These are phyloP conservation scores for Monoplex corrugatus DNA, from an alignment of 2,888 invertebrate genomes.

Conservation along the genomic window DNA sequence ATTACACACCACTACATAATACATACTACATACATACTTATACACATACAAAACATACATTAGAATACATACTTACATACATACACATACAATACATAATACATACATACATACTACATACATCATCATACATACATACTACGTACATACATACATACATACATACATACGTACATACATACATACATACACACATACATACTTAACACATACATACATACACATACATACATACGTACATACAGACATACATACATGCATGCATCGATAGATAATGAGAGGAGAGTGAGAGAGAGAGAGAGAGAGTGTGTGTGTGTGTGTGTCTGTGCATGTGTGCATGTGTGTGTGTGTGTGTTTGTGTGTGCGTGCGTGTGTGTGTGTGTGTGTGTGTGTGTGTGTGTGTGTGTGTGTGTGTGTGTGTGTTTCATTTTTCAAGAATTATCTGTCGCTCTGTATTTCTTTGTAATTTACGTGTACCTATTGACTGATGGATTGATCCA, in stretches of 20 bases:
- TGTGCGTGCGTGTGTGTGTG: not conserved
- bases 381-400: not conserved
- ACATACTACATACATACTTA: too few relatives aligned
- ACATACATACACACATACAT: not conserved
- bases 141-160: not conserved
- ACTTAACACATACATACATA: conserved; percentile 4
- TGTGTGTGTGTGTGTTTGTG: conserved; percentile 4
- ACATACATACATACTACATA: not conserved
- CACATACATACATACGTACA: not conserved
- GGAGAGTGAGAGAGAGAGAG: not conserved
- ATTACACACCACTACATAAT: too few relatives aligned
- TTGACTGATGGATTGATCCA: too few relatives aligned
- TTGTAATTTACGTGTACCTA: too few relatives aligned
- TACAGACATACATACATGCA: not conserved
- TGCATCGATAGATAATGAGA: not conserved
- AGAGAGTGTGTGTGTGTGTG: not conserved
- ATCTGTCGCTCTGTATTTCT: not conserved
- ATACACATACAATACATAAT: too few relatives aligned
- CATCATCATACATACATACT: not conserved
- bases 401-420: not conserved
- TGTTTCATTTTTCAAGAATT: not conserved
- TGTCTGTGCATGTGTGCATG: not conserved
- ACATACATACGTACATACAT: not conserved
- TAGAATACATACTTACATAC: not conserved
- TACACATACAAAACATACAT: not conserved